Evolutionary conservation across 2,888 invertebrate species (phyloP), one percentile per base, ranked within the genome.

Genomic region (Epicampocera succincta): DNA sequence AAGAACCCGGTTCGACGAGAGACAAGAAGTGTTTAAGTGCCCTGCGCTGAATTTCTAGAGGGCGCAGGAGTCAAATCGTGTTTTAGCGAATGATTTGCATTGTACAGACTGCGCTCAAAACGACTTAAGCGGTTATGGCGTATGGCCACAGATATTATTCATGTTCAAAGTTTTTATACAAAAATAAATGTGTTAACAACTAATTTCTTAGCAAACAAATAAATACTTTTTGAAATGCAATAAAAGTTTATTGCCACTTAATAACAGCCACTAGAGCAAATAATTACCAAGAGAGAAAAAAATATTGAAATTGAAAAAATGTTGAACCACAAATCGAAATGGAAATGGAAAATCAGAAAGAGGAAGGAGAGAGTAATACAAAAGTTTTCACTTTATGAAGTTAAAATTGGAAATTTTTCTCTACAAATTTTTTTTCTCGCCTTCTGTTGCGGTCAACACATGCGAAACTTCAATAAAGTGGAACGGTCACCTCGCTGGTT

Each of bases 201-300:
- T 38, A 66, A 66, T 72, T 78, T 58, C 54, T 73, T 66, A 72
- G 13, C 13, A 74, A 66, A 68, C n/a, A 68, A 75, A 66, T 60
- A 54, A 61, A 60, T 38, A 17, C 38, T 56, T 56, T 54, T 54
- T 3, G 21, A 66, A 17, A 21, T 52, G 40, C 44, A 74, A 72
- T 73, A 60, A 9, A n/a, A 58, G 66, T 73, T 72, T 76, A 77
- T 73, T 76, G 72, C 76, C 72, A 77, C 63, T 68, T 69, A 56
- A 29, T 48, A 54, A 40, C 21, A 80, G 46, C 63, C 80, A 80
- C 58, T 74, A 65, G 74, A 80, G 80, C 74, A 80, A 58, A 74
- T 80, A 80, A 80, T 80, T 80, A 69, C 58, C 13, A 40, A 66
- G 44, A 11, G 5, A 40, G 13, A 29, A 25, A 19, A 42, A 54